Evolutionary conservation across 2,888 invertebrate genomes (phyloP).

Genomic region (Sminthurides aquaticus): DNA sequence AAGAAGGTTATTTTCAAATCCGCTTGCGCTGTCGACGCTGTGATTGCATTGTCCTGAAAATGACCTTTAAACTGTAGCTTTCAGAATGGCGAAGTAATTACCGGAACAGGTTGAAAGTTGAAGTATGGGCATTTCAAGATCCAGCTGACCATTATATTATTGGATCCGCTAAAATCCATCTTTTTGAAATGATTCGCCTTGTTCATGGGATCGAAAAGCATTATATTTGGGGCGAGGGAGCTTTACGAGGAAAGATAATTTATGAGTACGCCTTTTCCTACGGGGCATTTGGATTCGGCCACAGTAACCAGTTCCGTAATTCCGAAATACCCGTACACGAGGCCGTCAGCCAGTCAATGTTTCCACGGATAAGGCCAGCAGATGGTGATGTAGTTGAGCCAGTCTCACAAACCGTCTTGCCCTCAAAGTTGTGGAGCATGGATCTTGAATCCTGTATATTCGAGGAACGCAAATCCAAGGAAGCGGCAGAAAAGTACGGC

Average conservation of each 20-base stretch:
- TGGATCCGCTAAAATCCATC: constrained; percentile 27
- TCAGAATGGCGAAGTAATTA: constrained; percentile 29
- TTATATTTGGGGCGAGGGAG: constrained; percentile 28
- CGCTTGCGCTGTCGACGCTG: not conserved
- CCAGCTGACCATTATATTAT: constrained; percentile 36
- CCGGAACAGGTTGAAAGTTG: constrained; percentile 28
- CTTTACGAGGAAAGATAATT: constrained; percentile 26
- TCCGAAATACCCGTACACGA: constrained; percentile 31
- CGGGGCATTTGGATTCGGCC: constrained; percentile 36
- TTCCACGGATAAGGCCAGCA: constrained; percentile 33
- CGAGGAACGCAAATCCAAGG: not conserved
- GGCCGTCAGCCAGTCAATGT: constrained; percentile 35
- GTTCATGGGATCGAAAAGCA: constrained; percentile 29
- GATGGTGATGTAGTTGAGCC: constrained; percentile 24
- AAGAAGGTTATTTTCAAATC: too few species aligned
- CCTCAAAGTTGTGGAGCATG: constrained; percentile 23
- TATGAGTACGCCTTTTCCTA: constrained; percentile 37
- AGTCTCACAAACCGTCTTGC: constrained; percentile 26
- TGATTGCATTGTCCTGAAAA: not conserved
- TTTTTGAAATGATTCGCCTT: constrained; percentile 30
- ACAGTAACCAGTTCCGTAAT: constrained; percentile 36
- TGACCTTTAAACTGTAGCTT: constrained; percentile 15
- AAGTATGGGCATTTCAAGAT: constrained; percentile 40
- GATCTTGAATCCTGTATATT: not conserved
- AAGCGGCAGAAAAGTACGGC: not conserved